Evolutionary conservation across 2,888 invertebrate genomes (phyloP), one percentile per base, ranked within the genome.

Genomic region (Drosophila pseudotalamancana): DNA sequence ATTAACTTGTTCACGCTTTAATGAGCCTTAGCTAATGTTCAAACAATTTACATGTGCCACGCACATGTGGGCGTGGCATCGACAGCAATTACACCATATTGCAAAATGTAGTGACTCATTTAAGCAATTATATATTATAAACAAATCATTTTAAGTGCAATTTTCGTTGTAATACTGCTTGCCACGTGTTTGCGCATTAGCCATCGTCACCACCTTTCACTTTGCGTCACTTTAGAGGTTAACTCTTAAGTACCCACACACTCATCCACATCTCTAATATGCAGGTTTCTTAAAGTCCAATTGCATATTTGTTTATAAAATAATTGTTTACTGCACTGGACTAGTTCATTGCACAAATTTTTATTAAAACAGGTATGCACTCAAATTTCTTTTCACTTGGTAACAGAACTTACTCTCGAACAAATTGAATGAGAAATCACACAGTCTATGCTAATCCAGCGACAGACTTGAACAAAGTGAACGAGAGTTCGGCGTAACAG

Each of bases 381-480:
- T 51, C 40, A 56, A 64, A 32, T 53, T 50, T 37, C 23, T 59
- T 60, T 60, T 53, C 84, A 77, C 77, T 71, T 71, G 43, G 45
- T 16, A 65, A 39, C 46, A 55, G 53, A 90, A 90, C 89, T 90
- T 90, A 90, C 89, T 89, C 88, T 80, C 73, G 84, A 88, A 87
- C 73, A 89, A 90, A 89, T 88, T 87, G 83, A 87, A 88, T 77
- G 88, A 90, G 88, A 89, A 87, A 89, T 88, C 88, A 90, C 89
- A 88, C 82, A 89, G 87, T 79, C 89, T 89, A 90, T 93, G 93
- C 93, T 93, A 92, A 92, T 93, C 92, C 93, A 93, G 93, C 93
- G 92, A 93, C 92, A 93, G 94, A 93, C 94, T 93, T 93, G 93
- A 93, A 93, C 93, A 94, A 94, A 94, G 94, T 94, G 94, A 92